These are phyloP conservation scores for Brachypodius melanocephalos DNA, from an alignment of 2,113 vertebrate genomes.

Conservation along the genomic window DNA sequence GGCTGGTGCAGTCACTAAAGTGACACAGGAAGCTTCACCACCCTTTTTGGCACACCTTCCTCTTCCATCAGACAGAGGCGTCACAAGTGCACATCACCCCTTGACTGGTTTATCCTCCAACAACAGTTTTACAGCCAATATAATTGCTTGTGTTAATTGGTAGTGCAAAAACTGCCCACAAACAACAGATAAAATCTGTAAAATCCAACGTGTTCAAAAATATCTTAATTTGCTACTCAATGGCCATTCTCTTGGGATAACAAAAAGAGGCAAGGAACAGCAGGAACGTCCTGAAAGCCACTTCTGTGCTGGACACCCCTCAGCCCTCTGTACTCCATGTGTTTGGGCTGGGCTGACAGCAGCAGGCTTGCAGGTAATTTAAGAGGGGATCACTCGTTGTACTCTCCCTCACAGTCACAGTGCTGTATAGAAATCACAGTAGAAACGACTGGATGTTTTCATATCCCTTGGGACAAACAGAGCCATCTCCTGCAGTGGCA, in stretches of 20 bases:
- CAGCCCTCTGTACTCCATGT: fast-evolving
- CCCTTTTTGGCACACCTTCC: background rate
- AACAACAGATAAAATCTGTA: background rate
- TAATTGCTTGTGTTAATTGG: background rate
- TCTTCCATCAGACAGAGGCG: background rate
- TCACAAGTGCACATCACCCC: background rate
- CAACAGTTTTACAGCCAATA: background rate
- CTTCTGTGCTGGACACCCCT: background rate
- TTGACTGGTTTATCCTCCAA: background rate
- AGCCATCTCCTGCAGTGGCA: background rate
- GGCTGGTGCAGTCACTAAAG: background rate
- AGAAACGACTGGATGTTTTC: background rate
- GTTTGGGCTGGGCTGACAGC: background rate
- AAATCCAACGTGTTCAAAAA: background rate
- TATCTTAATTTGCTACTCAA: background rate
- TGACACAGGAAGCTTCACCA: background rate
- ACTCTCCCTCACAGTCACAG: background rate
- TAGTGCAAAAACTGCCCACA: background rate
- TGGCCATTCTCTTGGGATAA: background rate
- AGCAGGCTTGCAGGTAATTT: background rate
- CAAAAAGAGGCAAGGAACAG: background rate
- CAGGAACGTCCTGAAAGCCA: background rate
- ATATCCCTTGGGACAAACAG: background rate
- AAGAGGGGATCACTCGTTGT: background rate
- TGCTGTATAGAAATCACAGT: background rate